Evolutionary conservation across 2,888 invertebrate species (phyloP), one percentile per base, ranked within the genome.

Genomic region (Arenicola marina): DNA sequence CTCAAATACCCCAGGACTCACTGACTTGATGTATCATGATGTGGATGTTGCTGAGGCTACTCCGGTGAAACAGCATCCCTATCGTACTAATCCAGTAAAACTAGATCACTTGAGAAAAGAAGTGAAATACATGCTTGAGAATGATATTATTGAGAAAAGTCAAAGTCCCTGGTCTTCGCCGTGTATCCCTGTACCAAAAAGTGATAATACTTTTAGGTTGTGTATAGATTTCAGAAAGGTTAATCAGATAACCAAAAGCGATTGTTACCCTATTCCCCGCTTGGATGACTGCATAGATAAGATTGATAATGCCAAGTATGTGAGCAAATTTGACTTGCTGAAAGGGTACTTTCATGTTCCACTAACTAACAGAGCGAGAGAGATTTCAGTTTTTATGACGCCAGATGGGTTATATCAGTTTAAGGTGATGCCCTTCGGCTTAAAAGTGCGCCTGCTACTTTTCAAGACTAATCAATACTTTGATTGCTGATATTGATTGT

Each of bases 271-370:
- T 0, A 68, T 72, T 2, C 66, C 73, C n/a, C 45, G 71, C 43
- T 63, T 72, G 0, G 71, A 69, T 53, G 73, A 70, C 45, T 73
- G 70, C 31, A 75, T 73, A 29, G 71, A 74, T 32, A 65, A 62
- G 26, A 46, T 74, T 45, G 67, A 70, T 15, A 38, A 67, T 28
- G 61, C 70, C 18, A 68, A 64, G 54, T 74, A 56, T 61, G 60
- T 73, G n/a, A 72, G 44, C 3, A 70, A 74, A 45, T 66, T 64
- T 66, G 69, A 72, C 46, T 48, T 73, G 33, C 48, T 74, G 7
- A 69, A 70, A 46, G 68, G 67, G 1, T 69, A 67, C 38, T 69
- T 56, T 61, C 44, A 44, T 33, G 58, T 73, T 18, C 69, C 69
- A n/a, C n/a, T n/a, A n/a, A n/a, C n/a, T n/a, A n/a, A n/a, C n/a